Evolutionary conservation across 2,888 invertebrate genomes (phyloP), one percentile per base, ranked within the genome.

Genomic region (Spilarctia lutea): DNA sequence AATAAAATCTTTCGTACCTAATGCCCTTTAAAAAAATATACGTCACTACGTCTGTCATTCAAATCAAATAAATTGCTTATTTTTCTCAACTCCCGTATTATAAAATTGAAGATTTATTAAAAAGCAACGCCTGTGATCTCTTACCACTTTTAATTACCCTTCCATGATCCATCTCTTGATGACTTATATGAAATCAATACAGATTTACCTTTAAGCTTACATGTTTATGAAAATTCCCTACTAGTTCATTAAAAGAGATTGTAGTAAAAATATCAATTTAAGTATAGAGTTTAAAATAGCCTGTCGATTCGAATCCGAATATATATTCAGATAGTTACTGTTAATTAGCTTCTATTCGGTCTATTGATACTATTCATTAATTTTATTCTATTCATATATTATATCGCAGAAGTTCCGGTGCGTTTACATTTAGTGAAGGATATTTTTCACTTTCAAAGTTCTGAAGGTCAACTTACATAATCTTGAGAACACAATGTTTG

Each of bases 261-360:
- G 84, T 79, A 84, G 72, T 81, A 83, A 86, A 89, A 89, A 89
- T 87, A 87, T 88, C 82, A 86, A 83, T 85, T 82, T 81, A 81
- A 79, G 81, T 84, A 84, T 83, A 85, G 75, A 77, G 78, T 86
- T 82, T 77, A 82, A 85, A 87, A 88, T 88, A 90, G 89, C 88
- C 88, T 88, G 90, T 86, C 68, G 85, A 82, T 83, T 87, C 78
- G 80, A 86, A 85, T 87, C 78, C 84, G 87, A 30, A 87, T 87
- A 87, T 56, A 86, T 86, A 83, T 84, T 88, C 78, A 83, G 85
- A 85, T 79, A 83, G 84, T 83, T 81, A 85, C 82, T 85, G 87
- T 85, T 80, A 82, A 83, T 86, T 91, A 92, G 92, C 92, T 89
- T 92, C 91, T 92, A 87, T 89, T 89, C 85, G 91, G 90, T 89